Evolutionary conservation across 1,140 invertebrate genomes (phyloP).

Genomic region (Cylas formicarius): DNA sequence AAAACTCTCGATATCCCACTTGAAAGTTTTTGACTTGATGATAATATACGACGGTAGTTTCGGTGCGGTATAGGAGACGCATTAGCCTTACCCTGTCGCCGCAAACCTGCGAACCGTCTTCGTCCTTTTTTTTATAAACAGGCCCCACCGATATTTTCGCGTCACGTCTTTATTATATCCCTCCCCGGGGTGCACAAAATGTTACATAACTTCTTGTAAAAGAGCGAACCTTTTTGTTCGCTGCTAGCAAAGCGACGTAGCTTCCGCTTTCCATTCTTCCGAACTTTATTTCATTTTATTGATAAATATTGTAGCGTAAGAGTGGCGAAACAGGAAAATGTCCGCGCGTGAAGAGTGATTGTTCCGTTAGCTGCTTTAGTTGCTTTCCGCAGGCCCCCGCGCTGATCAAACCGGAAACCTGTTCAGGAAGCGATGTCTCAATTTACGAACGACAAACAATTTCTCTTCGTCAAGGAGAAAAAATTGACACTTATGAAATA

Average conservation of each 20-base stretch:
- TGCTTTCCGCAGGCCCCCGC: no score
- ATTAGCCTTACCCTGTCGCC: conserved; percentile 25
- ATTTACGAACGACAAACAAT: no score
- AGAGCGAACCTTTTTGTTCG: conserved; percentile 31
- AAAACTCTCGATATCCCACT: no score
- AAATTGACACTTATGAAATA: no score
- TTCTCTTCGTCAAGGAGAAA: no score
- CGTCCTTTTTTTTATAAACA: conserved; percentile 32
- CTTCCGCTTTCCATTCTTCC: neutral
- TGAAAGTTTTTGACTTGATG: conserved; percentile 22
- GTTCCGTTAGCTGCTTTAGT: no score
- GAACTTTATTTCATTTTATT: no score
- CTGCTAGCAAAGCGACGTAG: neutral
- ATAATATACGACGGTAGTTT: conserved; percentile 28
- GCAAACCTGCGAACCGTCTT: conserved; percentile 24
- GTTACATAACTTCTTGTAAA: conserved; percentile 41
- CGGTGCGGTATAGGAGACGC: conserved; percentile 24
- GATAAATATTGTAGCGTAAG: no score
- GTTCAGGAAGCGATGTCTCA: no score
- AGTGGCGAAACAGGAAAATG: no score
- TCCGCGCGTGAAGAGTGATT: no score
- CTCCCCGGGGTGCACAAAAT: conserved; percentile 34
- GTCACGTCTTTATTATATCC: conserved; percentile 41
- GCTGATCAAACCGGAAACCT: no score
- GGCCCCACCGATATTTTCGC: conserved; percentile 27